Evolutionary conservation across 2,888 invertebrate genomes (phyloP).

Genomic region (Agrochola macilenta): DNA sequence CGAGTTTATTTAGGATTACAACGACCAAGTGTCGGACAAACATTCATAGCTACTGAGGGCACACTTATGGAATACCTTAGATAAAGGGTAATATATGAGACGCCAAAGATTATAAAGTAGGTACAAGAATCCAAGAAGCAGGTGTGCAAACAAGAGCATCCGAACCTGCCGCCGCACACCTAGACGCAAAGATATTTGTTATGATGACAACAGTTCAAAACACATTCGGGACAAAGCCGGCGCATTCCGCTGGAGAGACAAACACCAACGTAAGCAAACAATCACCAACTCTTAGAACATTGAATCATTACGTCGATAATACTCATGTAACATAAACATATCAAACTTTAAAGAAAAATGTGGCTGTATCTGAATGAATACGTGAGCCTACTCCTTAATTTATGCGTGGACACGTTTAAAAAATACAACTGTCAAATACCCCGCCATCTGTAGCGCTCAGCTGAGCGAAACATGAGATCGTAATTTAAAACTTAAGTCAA

Average conservation of each 20-base stretch:
- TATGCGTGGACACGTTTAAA: slow-evolving; percentile 78
- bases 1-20: slow-evolving; percentile 41
- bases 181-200: slow-evolving; percentile 68
- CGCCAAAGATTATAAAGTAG: slow-evolving; percentile 39
- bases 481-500: slow-evolving; percentile 42
- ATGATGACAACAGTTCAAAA: slow-evolving; percentile 71
- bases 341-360: slow-evolving; percentile 40
- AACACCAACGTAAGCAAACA: slow-evolving; percentile 64
- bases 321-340: slow-evolving; percentile 47
- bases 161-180: slow-evolving; percentile 54
- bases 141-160: slow-evolving; percentile 72
- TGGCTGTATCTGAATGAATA: slow-evolving; percentile 59
- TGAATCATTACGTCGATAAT: slow-evolving; percentile 61
- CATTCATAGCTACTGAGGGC: slow-evolving; percentile 39
- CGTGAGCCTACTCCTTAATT: slow-evolving; percentile 70
- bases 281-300: slow-evolving; percentile 64
- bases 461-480: slow-evolving; percentile 57
- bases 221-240: slow-evolving; percentile 67
- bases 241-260: slow-evolving; percentile 70
- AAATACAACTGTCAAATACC: slow-evolving; percentile 74
- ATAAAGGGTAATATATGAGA: slow-evolving; percentile 37
- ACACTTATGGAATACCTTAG: slow-evolving; percentile 40
- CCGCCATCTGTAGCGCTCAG: slow-evolving; percentile 61
- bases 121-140: slow-evolving; percentile 69
- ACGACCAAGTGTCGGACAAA: slow-evolving; percentile 23